Conservation (phyloP, 1,140 invertebrate species). For the Teleogryllus occipitalis region DNA sequence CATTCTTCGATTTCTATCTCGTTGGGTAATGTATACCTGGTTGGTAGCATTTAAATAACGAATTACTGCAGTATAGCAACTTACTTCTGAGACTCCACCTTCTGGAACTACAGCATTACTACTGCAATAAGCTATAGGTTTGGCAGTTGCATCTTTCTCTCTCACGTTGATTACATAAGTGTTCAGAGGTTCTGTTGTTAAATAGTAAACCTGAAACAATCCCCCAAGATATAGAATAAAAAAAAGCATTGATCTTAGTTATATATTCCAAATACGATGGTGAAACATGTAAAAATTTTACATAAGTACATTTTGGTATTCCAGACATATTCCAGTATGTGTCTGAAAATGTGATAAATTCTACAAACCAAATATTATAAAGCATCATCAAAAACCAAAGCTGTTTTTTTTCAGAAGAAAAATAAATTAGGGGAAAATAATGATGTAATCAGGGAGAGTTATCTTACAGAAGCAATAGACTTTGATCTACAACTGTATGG, state of each 20-base stretch:
- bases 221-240: neutral
- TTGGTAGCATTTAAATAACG: constrained; percentile 21
- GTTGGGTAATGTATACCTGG: constrained; percentile 21
- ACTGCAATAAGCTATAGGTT: constrained; percentile 21
- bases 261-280: too few relatives aligned
- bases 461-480: too few relatives aligned
- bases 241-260: neutral
- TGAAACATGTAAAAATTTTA: too few relatives aligned
- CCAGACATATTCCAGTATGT: too few relatives aligned
- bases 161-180: constrained; percentile 24
- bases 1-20: constrained; percentile 23
- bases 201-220: constrained; percentile 22
- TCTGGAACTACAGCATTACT: constrained; percentile 7
- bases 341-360: too few relatives aligned
- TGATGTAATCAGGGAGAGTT: too few relatives aligned
- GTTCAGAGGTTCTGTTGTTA: constrained; percentile 21
- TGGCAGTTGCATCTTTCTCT: neutral
- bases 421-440: too few relatives aligned
- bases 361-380: too few relatives aligned
- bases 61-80: constrained; percentile 24
- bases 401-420: too few relatives aligned
- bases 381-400: too few relatives aligned
- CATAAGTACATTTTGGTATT: too few relatives aligned
- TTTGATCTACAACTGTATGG: too few relatives aligned
- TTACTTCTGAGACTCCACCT: constrained; percentile 18